Evolutionary conservation across 1,140 invertebrate genomes (phyloP).

Genomic region (Aporrectodea caliginosa): DNA sequence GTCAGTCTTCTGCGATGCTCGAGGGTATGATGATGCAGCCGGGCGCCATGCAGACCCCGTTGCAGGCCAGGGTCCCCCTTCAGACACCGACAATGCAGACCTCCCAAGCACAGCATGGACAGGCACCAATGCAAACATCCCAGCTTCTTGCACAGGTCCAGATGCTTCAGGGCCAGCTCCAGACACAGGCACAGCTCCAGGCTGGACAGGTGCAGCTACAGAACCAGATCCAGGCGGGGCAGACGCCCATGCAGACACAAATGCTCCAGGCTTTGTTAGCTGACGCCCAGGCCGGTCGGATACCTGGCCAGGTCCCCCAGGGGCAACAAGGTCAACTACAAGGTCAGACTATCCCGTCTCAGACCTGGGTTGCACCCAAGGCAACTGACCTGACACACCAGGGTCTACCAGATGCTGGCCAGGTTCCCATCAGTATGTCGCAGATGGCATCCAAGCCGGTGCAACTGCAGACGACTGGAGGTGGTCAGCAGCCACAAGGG

Average conservation of each 20-base stretch:
- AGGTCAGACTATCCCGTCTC: background rate
- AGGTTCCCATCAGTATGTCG: background rate
- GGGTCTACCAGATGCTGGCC: background rate
- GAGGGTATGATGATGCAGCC: no score
- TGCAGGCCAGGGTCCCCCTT: no score
- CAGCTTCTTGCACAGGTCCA: background rate
- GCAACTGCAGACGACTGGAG: background rate
- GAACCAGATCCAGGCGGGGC: background rate
- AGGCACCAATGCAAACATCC: no score
- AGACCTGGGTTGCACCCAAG: background rate
- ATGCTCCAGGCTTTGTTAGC: no score
- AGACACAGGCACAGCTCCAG: background rate
- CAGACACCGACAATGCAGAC: no score
- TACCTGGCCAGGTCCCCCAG: no score
- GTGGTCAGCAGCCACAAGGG: background rate
- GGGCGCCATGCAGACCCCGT: no score
- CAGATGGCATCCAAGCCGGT: background rate
- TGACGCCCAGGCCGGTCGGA: no score
- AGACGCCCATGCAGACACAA: background rate
- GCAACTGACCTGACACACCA: background rate
- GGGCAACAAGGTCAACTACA: no score
- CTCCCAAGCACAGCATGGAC: no score
- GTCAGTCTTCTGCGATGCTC: background rate
- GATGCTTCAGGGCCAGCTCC: background rate
- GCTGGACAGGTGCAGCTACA: background rate